Percentiles rank a stretch among this genome's conserved stretches.
Conservation (phyloP, 1,140 invertebrate species). For the Hylyphantes graminicola region DNA sequence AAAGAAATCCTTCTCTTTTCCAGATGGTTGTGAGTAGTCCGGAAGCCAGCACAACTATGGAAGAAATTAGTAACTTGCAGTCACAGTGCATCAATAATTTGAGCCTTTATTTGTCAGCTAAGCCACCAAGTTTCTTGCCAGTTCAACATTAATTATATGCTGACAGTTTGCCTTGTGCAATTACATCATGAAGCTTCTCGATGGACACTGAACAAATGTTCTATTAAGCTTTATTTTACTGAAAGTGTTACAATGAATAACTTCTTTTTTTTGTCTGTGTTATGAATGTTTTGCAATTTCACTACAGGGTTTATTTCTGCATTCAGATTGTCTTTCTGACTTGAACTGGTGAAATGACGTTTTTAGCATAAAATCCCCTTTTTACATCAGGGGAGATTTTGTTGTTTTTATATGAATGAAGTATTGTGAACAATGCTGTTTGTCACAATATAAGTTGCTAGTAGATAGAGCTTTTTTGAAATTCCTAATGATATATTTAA, state of each 20-base stretch:
- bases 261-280: background rate
- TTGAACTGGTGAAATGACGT: background rate
- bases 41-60: slow-evolving; percentile 29
- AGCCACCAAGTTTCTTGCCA: slow-evolving; percentile 37
- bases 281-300: no score
- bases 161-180: no score
- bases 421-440: no score
- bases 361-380: background rate
- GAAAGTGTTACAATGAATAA: no score
- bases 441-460: no score
- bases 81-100: slow-evolving; percentile 53
- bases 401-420: no score
- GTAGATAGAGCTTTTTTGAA: no score
- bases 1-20: background rate
- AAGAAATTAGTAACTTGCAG: slow-evolving; percentile 46
- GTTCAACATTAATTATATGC: background rate
- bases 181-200: no score
- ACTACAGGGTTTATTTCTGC: no score
- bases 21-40: slow-evolving; percentile 55
- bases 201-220: slow-evolving; percentile 36
- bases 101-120: slow-evolving; percentile 44
- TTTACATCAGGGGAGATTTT: no score
- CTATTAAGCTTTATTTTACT: slow-evolving; percentile 31
- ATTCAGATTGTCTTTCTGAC: background rate
- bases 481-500: no score